Evolutionary conservation across 2,113 vertebrate genomes (phyloP), one percentile per base, ranked within the genome.

Genomic region (Saccopteryx leptura): DNA sequence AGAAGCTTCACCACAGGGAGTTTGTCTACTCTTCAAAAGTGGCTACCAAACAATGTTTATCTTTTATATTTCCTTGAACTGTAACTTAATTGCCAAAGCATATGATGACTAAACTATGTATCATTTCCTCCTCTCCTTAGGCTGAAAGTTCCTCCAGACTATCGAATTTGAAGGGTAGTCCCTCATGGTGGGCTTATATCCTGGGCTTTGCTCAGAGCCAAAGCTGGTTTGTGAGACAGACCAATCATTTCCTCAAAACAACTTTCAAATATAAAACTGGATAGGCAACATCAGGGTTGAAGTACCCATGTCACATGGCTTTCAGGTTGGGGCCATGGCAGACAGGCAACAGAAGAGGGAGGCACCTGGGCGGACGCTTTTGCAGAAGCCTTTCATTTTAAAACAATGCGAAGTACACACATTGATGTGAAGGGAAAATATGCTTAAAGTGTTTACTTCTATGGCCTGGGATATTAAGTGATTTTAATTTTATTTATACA

Each of bases 61-160:
- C 76, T 84, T 93, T 60, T 84, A 39, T 91, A 92, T 96, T 75
- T 87, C 91, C 94, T 88, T 95, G 84, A 90, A 76, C 88, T 91
- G 31, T 76, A 92, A 74, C 83, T 92, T 82, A 92, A 90, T 56
- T 93, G 86, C 69, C 87, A 89, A 91, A 91, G 50, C 60, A 52
- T 52, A 84, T 14, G 80, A 91, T 96, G 91, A 94, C 87, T 91
- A 93, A 94, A 66, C 23, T 46, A 31, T 61, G 75, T 19, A 50
- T 91, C 93, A 96, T 91, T 89, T 96, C 93, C 91, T 94, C 56
- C 87, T 72, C 19, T 72, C 69, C 28, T 7, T 24, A 56, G 31
- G 46, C 28, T 17, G 33, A 63, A 90, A 54, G 56, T 9, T 48
- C 46, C n/a, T 28, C 75, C 24, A 76, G 9, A 23, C 8, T 63